Evolutionary conservation across 2,797 vertebrate genomes (phyloP).

Genomic region (Gambelia wislizenii): DNA sequence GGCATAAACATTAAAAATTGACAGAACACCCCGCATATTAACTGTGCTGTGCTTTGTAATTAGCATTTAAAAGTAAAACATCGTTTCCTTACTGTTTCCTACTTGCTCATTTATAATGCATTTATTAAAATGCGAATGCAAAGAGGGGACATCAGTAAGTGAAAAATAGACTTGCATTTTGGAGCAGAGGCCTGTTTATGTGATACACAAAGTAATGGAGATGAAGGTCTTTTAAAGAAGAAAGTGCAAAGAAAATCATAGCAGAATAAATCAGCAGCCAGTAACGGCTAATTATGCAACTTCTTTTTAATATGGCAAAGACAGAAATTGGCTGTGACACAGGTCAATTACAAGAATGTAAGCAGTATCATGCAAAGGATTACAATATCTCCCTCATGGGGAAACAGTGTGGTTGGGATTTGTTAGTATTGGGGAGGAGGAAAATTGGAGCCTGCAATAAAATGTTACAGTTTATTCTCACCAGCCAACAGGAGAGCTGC

Average conservation of each 20-base stretch:
- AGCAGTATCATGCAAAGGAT: not conserved
- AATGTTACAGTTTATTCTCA: not conserved
- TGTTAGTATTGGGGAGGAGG: not conserved
- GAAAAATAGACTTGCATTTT: constrained; percentile 53
- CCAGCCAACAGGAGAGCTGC: not conserved
- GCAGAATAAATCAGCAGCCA: constrained; percentile 51
- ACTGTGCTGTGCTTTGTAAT: constrained; percentile 85
- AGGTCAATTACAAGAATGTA: not conserved
- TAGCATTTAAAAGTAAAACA: constrained; percentile 91
- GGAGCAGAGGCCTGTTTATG: constrained; percentile 26
- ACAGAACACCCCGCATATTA: constrained; percentile 93
- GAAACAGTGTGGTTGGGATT: not conserved
- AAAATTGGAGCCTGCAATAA: too few relatives aligned
- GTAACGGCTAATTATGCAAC: not conserved
- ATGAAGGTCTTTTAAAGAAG: constrained; percentile 42
- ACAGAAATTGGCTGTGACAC: constrained; percentile 33
- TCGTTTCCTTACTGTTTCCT: constrained; percentile 87
- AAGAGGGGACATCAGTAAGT: constrained; percentile 68
- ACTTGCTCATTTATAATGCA: constrained; percentile 87
- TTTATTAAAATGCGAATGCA: constrained; percentile 85
- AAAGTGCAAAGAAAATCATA: constrained; percentile 36
- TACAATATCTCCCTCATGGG: not conserved
- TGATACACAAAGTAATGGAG: constrained; percentile 15
- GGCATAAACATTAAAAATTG: constrained; percentile 96
- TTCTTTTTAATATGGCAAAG: not conserved